phyloP scores from a whole-genome alignment of 2,113 vertebrate species.

The Taurulus bubalis region DNA sequence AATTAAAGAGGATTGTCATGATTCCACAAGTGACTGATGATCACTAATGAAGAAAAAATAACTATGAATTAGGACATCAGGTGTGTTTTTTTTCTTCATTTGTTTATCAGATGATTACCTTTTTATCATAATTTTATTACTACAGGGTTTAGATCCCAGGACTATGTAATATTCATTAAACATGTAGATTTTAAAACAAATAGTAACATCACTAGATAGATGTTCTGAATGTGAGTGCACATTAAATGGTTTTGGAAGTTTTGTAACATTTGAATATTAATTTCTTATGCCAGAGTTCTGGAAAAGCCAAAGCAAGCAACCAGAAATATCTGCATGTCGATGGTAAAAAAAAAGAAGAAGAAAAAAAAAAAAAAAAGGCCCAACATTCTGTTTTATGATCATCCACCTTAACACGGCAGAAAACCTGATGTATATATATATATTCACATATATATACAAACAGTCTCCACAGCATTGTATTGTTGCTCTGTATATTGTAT shows the following conservation, averaged over 20 bases:
- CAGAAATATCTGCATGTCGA: slow-evolving; percentile 67
- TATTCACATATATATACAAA: slow-evolving; percentile 68
- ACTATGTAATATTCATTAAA: slow-evolving; percentile 59
- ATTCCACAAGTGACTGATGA: slow-evolving; percentile 55
- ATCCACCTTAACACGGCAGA: slow-evolving; percentile 59
- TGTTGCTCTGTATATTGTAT: slow-evolving; percentile 83
- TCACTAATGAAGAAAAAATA: slow-evolving; percentile 42
- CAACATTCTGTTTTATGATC: slow-evolving; percentile 59
- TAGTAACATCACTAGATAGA: slow-evolving; percentile 81
- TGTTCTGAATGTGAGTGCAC: slow-evolving; percentile 88
- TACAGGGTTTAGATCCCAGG: slow-evolving; percentile 67
- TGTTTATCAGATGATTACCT: slow-evolving; percentile 67
- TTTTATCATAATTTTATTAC: slow-evolving; percentile 74
- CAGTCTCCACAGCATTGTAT: slow-evolving; percentile 75
- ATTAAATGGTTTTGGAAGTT: slow-evolving; percentile 82
- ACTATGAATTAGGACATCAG: slow-evolving; percentile 33
- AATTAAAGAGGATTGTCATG: slow-evolving; percentile 41
- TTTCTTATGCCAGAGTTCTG: slow-evolving; percentile 53
- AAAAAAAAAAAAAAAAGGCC: slow-evolving; percentile 56
- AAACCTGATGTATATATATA: slow-evolving; percentile 18
- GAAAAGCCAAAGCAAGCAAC: slow-evolving; percentile 45
- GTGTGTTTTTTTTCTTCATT: slow-evolving; percentile 58
- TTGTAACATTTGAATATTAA: slow-evolving; percentile 70
- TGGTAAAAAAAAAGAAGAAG: slow-evolving; percentile 7
- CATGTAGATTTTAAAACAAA: slow-evolving; percentile 83